Evolutionary conservation across 2,888 invertebrate genomes (phyloP), one percentile per base, ranked within the genome.

Genomic region (Disparrhopalites patrizii): DNA sequence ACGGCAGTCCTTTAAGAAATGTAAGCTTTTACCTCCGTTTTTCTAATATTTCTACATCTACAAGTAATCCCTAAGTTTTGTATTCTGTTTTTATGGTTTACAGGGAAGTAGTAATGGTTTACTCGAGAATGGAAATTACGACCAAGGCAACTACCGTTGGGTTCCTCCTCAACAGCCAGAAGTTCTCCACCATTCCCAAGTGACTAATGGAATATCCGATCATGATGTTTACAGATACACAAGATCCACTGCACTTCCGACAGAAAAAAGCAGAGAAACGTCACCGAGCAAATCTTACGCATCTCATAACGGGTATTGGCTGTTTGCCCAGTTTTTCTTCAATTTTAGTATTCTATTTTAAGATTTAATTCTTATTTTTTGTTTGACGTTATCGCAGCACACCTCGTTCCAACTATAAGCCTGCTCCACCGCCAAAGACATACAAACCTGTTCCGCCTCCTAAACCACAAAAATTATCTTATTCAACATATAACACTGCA

Each of bases 391-490:
- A n/a, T n/a, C n/a, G n/a, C n/a, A 76, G 79, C 31, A 78, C 65
- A 28, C 65, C 65, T 20, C 27, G 65, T 33, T 55, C 79, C 23
- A 79, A 79, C 72, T 79, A 79, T 75, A 81, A 81, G 70, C 77
- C 79, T 63, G 77, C 78, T 58, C 77, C 79, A 60, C 77, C 78
- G 15, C 78, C 78, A 78, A 77, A 74, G 57, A 38, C 52, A 4
- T 52, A 54, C 38, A 65, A 66, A 31, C 93, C 93, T 0, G 87
- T 93, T 62, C 93, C 93, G 43, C 93, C 93, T 30, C 93, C 93
- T 8, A 94, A 94, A 78, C 93, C 93, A 52, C 51, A 50, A 20
- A 65, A 65, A 18, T n/a, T 65, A 23, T 92, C 93, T 80, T 93
- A 93, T 79, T 57, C 43, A 15, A 63, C 36, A 28, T 56, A 56